Evolutionary conservation across 1,140 invertebrate genomes (phyloP).

Genomic region (Bombus huntii): DNA sequence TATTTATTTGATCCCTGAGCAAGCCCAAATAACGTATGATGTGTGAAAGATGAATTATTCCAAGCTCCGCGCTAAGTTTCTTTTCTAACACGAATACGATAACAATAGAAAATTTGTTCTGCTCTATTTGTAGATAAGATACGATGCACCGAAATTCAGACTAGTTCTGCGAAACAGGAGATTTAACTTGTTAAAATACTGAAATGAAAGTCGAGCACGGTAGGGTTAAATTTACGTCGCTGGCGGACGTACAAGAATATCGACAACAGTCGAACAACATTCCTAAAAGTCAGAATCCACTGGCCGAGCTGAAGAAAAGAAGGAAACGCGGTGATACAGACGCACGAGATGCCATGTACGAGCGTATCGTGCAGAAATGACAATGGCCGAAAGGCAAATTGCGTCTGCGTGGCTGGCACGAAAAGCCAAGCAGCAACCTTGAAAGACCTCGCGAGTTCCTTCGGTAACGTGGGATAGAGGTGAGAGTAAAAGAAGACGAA

Average conservation of each 20-base stretch:
- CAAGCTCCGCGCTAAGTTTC: too few relatives aligned
- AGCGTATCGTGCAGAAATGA: slow-evolving; percentile 55
- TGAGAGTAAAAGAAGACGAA: slow-evolving; percentile 36
- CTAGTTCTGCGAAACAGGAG: too few relatives aligned
- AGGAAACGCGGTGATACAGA: neutral
- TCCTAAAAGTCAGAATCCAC: neutral
- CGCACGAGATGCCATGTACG: slow-evolving; percentile 9
- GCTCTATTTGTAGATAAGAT: too few relatives aligned
- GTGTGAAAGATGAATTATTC: too few relatives aligned
- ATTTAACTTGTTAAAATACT: too few relatives aligned
- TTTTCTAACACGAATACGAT: too few relatives aligned
- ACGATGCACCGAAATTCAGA: too few relatives aligned
- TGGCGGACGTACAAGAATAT: too few relatives aligned
- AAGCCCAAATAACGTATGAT: too few relatives aligned
- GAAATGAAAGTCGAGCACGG: neutral
- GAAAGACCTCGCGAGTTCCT: slow-evolving; percentile 32
- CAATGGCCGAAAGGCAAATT: slow-evolving; percentile 69
- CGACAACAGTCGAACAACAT: neutral
- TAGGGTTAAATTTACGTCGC: too few relatives aligned
- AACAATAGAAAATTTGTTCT: too few relatives aligned
- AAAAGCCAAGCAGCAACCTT: slow-evolving; percentile 52
- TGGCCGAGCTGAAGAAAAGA: neutral
- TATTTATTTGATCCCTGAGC: too few relatives aligned
- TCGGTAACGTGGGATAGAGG: slow-evolving; percentile 55
- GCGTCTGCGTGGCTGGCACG: slow-evolving; percentile 62